Conservation (phyloP, 1,140 invertebrate genomes). For the Cotesia glomerata region DNA sequence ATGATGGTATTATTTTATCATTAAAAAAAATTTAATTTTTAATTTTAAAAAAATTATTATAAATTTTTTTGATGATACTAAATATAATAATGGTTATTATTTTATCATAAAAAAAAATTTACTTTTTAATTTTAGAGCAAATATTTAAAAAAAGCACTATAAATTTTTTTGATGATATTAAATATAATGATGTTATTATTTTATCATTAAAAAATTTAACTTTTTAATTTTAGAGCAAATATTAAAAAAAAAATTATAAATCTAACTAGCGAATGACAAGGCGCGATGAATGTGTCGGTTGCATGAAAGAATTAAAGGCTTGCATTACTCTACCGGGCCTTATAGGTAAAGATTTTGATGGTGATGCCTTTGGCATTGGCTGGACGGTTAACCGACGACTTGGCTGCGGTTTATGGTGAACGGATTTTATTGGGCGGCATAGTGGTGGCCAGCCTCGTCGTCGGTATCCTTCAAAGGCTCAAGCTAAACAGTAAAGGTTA, state of each 20-base stretch:
- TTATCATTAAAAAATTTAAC: not conserved
- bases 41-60: no score
- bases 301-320: slow-evolving; percentile 12
- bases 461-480: slow-evolving; percentile 56
- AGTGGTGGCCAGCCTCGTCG: slow-evolving; percentile 29
- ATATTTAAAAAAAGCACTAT: no score
- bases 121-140: no score
- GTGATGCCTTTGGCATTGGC: slow-evolving; percentile 1
- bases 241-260: not conserved
- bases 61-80: no score
- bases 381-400: slow-evolving; percentile 2
- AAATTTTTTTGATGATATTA: not conserved
- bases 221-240: not conserved
- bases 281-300: slow-evolving; percentile 11
- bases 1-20: no score
- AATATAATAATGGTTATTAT: no score
- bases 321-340: slow-evolving; percentile 7
- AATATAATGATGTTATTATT: no score
- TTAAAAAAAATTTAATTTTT: no score
- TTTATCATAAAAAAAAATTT: no score
- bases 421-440: slow-evolving; percentile 51
- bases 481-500: slow-evolving; percentile 57
- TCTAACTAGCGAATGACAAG: slow-evolving; percentile 2
- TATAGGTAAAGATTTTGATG: not conserved
- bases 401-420: slow-evolving; percentile 50